A percentile compares a stretch with the other conserved stretches of the same genome.
Conservation (phyloP, 2,113 vertebrate genomes). For the Anarhynchus alexandrinus region DNA sequence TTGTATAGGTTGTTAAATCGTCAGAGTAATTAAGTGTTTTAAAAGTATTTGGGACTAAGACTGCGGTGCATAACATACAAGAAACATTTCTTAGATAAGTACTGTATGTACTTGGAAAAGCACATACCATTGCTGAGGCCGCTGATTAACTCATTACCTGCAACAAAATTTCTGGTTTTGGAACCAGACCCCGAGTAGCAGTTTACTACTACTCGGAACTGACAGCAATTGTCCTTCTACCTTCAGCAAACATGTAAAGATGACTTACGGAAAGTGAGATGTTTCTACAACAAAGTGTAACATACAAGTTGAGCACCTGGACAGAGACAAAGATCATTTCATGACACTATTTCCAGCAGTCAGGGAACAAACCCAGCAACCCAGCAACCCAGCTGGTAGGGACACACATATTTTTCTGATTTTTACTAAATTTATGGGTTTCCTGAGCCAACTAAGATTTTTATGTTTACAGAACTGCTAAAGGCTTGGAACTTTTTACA, state of each 20-base stretch:
- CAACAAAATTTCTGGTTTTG: background rate
- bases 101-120: background rate
- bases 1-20: conserved; percentile 33
- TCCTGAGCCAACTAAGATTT: background rate
- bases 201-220: background rate
- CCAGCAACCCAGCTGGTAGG: background rate
- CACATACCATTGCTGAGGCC: background rate
- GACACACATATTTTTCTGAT: background rate
- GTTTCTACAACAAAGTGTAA: background rate
- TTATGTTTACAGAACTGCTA: conserved; percentile 11
- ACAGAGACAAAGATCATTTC: background rate
- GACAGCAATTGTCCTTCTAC: background rate
- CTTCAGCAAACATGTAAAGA: background rate
- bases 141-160: background rate
- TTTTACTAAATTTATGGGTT: conserved; percentile 9
- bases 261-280: background rate
- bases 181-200: background rate
- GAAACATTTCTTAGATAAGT: background rate
- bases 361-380: background rate
- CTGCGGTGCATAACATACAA: background rate
- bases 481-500: conserved; percentile 12
- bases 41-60: background rate
- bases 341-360: background rate
- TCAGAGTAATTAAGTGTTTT: conserved; percentile 3
- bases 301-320: background rate